Evolutionary conservation across 2,888 invertebrate genomes (phyloP), one percentile per base, ranked within the genome.

Genomic region (Lumbricus terrestris): DNA sequence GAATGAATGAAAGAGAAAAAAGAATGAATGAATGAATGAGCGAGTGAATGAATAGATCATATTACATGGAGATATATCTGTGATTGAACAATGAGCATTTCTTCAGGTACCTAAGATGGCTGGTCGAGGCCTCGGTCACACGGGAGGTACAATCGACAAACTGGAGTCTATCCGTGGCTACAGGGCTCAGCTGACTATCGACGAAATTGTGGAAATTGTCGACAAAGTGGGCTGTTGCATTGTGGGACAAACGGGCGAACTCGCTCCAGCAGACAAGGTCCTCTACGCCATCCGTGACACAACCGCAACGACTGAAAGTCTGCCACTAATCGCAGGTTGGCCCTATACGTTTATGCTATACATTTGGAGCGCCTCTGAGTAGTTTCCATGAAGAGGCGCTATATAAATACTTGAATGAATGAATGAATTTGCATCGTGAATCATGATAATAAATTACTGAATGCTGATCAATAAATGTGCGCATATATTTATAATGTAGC

Each of bases 61-160:
- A 47, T 47, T 15, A 47, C 15, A 47, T 6, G 23, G 8, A 47
- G 18, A 47, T 16, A 20, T n/a, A 47, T 69, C 29, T n/a, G 69
- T 38, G 5, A 37, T 38, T 29, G 37, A 23, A 23, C 42, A 29
- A n/a, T n/a, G n/a, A n/a, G n/a, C n/a, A n/a, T 33, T 37, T 40
- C 54, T 33, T 11, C 88, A 95, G 95, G 96, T 96, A 23, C 96
- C 96, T 0, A 96, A 96, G 96, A 95, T 96, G 34, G 95, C 96
- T 20, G 96, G 96, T 0, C 93, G 96, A 89, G 95, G 96, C 15
- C 94, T 96, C 33, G 95, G 94, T 13, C 95, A 95, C 92, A 96
- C 96, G 2, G 96, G 96, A 29, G 96, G 96, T 0, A 96, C 96
- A 0, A 93, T 96, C 88, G 96, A 96, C 93, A 96, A 96, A 92